Conservation (phyloP, 1,140 invertebrate genomes). For the Oryctes rhinoceros region DNA sequence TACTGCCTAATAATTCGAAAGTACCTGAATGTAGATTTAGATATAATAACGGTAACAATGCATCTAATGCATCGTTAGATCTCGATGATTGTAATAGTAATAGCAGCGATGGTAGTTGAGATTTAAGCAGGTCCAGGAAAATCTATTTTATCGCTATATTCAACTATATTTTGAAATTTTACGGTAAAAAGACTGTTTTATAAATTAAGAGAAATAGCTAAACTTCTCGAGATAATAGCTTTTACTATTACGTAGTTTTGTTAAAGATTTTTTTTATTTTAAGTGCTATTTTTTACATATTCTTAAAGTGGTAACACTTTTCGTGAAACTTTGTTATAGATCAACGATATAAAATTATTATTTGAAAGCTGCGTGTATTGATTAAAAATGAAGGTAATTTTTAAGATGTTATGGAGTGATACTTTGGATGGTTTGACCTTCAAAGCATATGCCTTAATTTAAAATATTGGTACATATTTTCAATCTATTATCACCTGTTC, state of each 20-base stretch:
- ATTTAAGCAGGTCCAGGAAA: conserved; percentile 15
- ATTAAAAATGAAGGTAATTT: no score
- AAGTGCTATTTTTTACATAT: no score
- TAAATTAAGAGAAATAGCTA: conserved; percentile 38
- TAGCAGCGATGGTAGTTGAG: conserved; percentile 56
- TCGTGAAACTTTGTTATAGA: no score
- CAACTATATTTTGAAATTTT: conserved; percentile 37
- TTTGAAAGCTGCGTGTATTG: no score
- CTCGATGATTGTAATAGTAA: conserved; percentile 56
- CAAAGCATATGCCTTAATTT: no score
- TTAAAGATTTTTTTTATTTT: no score
- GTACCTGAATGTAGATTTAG: background rate
- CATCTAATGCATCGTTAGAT: conserved; percentile 43
- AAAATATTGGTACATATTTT: no score
- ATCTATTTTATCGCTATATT: conserved; percentile 23
- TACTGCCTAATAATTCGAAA: conserved; percentile 47
- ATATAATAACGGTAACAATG: conserved; percentile 11
- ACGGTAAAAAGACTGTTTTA: conserved; percentile 40
- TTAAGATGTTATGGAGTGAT: no score
- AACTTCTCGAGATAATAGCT: conserved; percentile 34
- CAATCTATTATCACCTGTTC: no score
- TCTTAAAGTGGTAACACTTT: no score
- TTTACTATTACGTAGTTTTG: conserved; percentile 39
- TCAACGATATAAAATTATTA: no score
- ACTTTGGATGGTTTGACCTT: no score